Percentiles rank a stretch among this genome's conserved stretches.
Evolutionary conservation across 2,888 invertebrate genomes (phyloP).

Genomic region (Plagodis dolabraria): DNA sequence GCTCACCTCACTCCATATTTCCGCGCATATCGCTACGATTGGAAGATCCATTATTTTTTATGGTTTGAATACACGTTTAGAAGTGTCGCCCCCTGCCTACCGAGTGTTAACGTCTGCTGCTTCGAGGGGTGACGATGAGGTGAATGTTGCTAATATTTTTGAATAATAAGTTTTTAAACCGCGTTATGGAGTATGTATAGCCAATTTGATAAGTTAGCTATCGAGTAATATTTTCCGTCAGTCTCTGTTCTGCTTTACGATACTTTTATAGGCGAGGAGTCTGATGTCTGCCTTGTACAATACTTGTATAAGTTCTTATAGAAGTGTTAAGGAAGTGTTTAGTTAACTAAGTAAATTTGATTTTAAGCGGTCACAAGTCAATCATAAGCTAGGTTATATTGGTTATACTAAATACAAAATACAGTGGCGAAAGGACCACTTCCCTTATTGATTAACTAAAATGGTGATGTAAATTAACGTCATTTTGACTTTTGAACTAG

Average conservation of each 20-base stretch:
- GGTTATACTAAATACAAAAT: too few species aligned
- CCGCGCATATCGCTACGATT: conserved; percentile 83
- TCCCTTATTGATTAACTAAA: too few species aligned
- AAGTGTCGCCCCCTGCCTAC: conserved; percentile 69
- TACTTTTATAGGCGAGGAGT: neutral
- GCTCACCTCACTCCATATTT: conserved; percentile 82
- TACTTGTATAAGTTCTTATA: neutral
- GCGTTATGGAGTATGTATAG: conserved; percentile 18
- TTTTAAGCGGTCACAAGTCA: neutral
- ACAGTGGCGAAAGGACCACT: too few species aligned
- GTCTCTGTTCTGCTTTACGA: neutral
- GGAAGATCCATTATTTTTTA: conserved; percentile 85
- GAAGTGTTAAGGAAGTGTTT: too few species aligned
- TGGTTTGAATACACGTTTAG: conserved; percentile 79
- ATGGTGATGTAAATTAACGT: too few species aligned
- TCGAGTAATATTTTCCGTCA: neutral
- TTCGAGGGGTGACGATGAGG: conserved; percentile 59
- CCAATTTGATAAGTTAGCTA: neutral
- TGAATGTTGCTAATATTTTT: conserved; percentile 30
- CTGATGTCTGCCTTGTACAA: neutral
- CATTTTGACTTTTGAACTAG: too few species aligned
- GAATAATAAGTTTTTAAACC: conserved; percentile 30
- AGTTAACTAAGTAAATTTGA: neutral
- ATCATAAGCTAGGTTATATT: too few species aligned
- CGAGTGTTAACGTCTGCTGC: conserved; percentile 63